Conservation (phyloP, 1,140 invertebrate species). For the Tetramorium alpestre region DNA sequence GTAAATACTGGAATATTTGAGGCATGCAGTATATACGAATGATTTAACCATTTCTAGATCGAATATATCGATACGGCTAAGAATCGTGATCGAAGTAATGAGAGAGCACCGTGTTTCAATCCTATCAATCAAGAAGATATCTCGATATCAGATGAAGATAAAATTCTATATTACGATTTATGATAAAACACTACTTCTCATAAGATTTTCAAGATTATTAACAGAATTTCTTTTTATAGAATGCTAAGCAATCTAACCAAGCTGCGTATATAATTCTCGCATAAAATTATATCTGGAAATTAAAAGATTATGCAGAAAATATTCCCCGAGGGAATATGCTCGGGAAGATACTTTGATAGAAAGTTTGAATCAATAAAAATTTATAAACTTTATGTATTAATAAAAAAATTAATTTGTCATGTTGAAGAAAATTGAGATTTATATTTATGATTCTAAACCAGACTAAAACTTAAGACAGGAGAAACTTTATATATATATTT, state of each 20-base stretch:
- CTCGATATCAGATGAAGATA: conserved; percentile 11
- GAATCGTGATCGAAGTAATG: not conserved
- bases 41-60: conserved; percentile 55
- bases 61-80: conserved; percentile 45
- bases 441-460: not conserved
- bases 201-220: not conserved
- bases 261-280: not conserved
- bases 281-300: not conserved
- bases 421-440: not conserved
- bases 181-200: not conserved
- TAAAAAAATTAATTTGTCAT: not conserved
- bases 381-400: not conserved
- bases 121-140: not conserved
- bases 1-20: conserved; percentile 31
- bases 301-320: not conserved
- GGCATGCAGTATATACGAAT: not conserved
- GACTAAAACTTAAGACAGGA: not conserved
- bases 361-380: not conserved
- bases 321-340: not conserved
- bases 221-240: not conserved
- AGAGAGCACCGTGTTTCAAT: not conserved
- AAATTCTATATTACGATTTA: conserved; percentile 1
- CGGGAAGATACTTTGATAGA: not conserved
- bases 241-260: not conserved
- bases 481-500: not conserved